Conservation (phyloP, 2,113 vertebrate genomes). For the Phoxinus phoxinus region DNA sequence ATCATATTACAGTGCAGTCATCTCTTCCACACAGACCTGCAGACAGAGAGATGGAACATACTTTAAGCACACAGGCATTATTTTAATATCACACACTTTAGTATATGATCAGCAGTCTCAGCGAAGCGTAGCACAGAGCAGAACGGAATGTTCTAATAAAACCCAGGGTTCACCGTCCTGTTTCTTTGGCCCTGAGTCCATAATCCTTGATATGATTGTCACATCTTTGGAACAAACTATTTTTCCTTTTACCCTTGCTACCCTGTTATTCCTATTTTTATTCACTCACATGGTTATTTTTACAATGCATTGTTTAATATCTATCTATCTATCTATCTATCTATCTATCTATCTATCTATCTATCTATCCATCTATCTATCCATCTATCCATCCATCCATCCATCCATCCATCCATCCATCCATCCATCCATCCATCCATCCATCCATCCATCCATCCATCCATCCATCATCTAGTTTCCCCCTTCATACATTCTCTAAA, state of each 20-base stretch:
- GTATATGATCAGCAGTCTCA: conserved; percentile 47
- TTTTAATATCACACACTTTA: conserved; percentile 34
- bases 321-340: too few species aligned
- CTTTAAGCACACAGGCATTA: not conserved
- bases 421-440: too few species aligned
- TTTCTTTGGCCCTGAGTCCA: conserved; percentile 64
- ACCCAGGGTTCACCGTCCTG: conserved; percentile 66
- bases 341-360: too few species aligned
- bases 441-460: rapidly evolving
- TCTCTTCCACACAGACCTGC: conserved; percentile 13
- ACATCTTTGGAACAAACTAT: conserved; percentile 73
- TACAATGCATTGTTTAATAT: not conserved
- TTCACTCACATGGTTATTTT: not conserved
- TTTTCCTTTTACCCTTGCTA: conserved; percentile 46
- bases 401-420: too few species aligned
- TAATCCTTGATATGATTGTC: conserved; percentile 75
- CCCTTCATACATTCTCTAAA: not conserved
- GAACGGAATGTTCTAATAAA: conserved; percentile 49
- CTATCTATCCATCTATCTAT: too few species aligned
- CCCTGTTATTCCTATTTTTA: not conserved
- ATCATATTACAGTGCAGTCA: conserved; percentile 36
- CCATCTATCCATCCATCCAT: too few species aligned
- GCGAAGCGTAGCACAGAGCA: not conserved
- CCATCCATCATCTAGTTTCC: too few species aligned
- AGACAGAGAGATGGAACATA: not conserved